Percentiles rank a stretch among this genome's conserved stretches.
Conservation (phyloP, 2,797 vertebrate genomes). For the Sparus aurata region DNA sequence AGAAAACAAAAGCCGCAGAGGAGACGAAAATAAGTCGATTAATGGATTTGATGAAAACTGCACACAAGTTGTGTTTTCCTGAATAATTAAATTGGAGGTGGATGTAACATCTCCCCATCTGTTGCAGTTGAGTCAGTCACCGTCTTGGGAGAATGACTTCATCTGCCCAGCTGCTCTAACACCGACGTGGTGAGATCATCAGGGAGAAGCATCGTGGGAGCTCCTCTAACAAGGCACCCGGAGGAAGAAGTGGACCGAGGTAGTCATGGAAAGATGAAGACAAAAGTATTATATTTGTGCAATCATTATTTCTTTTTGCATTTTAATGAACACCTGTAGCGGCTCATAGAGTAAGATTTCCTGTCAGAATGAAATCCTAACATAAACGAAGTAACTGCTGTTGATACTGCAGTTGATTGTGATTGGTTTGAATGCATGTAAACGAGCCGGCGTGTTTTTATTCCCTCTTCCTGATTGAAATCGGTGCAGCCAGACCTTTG, state of each 20-base stretch:
- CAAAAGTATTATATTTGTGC: no score
- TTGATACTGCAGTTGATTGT: no score
- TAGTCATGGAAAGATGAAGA: background rate
- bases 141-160: slow-evolving; percentile 30
- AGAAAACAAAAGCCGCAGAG: background rate
- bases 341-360: no score
- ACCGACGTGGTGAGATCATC: slow-evolving; percentile 30
- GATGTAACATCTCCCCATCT: slow-evolving; percentile 14
- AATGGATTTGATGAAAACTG: slow-evolving; percentile 2
- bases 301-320: no score
- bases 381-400: no score
- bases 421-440: no score
- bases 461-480: no score
- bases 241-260: background rate
- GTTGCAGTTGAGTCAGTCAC: slow-evolving; percentile 2
- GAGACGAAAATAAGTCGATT: background rate
- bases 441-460: no score
- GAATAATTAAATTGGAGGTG: slow-evolving; percentile 26
- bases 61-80: slow-evolving; percentile 6
- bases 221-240: slow-evolving; percentile 6
- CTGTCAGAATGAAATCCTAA: no score
- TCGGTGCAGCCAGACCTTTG: no score
- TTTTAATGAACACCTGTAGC: no score
- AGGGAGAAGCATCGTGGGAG: slow-evolving; percentile 15
- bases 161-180: slow-evolving; percentile 23